Percentiles rank a stretch among this genome's conserved stretches.
phyloP scores from a whole-genome alignment of 1,140 invertebrate species.

The Leptopilina clavipes region DNA sequence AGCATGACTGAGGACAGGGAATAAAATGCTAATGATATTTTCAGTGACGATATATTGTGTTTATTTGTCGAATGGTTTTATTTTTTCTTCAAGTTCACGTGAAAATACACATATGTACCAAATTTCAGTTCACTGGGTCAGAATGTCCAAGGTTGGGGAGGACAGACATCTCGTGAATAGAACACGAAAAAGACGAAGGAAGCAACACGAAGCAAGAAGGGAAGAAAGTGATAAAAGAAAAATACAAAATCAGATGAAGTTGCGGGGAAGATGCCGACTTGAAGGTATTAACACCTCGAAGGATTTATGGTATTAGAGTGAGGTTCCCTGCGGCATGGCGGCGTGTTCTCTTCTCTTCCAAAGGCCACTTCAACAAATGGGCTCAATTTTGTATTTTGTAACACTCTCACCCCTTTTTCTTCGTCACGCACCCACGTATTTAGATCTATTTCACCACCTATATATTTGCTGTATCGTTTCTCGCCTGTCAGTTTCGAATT shows the following conservation, averaged over 20 bases:
- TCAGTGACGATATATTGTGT: no score
- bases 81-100: no score
- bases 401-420: slow-evolving; percentile 50
- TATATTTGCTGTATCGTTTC: slow-evolving; percentile 42
- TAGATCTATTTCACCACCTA: slow-evolving; percentile 64
- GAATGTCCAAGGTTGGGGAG: no score
- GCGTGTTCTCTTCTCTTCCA: slow-evolving; percentile 54
- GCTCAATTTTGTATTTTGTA: slow-evolving; percentile 70
- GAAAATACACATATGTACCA: no score
- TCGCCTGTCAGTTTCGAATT: no score
- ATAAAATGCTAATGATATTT: slow-evolving; percentile 22
- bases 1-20: background rate
- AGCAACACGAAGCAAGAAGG: slow-evolving; percentile 14
- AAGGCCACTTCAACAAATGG: slow-evolving; percentile 70
- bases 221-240: slow-evolving; percentile 47
- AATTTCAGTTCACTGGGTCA: no score
- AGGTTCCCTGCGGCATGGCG: slow-evolving; percentile 66
- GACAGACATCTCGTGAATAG: no score
- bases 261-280: slow-evolving; percentile 54
- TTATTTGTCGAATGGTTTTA: no score
- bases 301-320: slow-evolving; percentile 71
- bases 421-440: slow-evolving; percentile 62
- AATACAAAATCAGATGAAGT: slow-evolving; percentile 52
- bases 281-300: slow-evolving; percentile 73
- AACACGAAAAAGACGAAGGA: no score